phyloP scores from a whole-genome alignment of 1,140 invertebrate genomes.

The Delia radicum region DNA sequence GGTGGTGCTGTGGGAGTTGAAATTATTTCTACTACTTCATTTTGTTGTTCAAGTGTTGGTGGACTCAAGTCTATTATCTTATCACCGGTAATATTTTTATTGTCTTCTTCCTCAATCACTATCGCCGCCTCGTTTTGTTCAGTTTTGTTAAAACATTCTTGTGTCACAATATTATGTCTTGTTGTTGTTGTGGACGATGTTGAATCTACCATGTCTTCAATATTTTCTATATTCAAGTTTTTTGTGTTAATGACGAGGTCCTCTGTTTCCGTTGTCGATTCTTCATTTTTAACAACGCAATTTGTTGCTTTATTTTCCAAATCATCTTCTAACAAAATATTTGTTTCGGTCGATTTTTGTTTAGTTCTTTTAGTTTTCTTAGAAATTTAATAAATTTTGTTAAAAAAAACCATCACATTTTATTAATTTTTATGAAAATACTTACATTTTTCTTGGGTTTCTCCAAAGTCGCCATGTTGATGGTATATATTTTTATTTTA shows the following conservation, averaged over 20 bases:
- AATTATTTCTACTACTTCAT: not conserved
- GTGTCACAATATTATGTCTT: constrained; percentile 33
- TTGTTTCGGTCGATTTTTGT: not conserved
- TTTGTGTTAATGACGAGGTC: not conserved
- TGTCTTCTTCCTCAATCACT: constrained; percentile 25
- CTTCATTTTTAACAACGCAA: not conserved
- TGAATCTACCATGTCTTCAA: not conserved
- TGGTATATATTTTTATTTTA: not conserved
- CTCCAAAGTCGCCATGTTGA: constrained; percentile 45
- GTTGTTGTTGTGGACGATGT: not conserved
- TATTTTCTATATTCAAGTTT: not conserved
- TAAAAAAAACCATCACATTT: too few relatives aligned
- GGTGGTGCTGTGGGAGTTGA: constrained; percentile 20
- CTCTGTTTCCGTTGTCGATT: not conserved
- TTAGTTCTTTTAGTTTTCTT: constrained; percentile 39
- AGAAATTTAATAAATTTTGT: not conserved
- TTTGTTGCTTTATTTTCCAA: not conserved
- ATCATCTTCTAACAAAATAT: not conserved
- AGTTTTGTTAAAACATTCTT: constrained; percentile 37
- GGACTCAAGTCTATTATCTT: not conserved
- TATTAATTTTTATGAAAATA: not conserved
- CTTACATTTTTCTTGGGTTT: constrained; percentile 46
- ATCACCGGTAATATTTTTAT: constrained; percentile 31
- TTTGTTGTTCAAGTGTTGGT: not conserved
- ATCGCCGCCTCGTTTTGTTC: not conserved